Conservation (phyloP, 2,113 vertebrate species). For the Chamaea fasciata region DNA sequence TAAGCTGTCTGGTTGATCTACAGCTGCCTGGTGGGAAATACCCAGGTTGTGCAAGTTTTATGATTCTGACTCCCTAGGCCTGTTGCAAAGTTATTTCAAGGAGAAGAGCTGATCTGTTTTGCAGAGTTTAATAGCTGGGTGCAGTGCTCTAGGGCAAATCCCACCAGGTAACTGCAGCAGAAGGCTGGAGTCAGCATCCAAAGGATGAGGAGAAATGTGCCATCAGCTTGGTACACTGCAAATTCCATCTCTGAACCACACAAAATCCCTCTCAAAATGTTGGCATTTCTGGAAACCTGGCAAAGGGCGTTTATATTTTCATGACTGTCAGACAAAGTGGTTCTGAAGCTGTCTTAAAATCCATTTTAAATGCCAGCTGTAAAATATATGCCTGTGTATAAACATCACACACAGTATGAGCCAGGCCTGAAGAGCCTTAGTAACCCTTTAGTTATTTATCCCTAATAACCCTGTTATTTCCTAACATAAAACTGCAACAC, state of each 20-base stretch:
- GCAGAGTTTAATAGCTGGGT: neutral
- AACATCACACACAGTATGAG: neutral
- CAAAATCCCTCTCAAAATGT: neutral
- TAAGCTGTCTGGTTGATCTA: neutral
- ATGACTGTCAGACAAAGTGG: neutral
- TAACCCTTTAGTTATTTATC: neutral
- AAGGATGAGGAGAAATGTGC: neutral
- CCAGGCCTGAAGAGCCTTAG: neutral
- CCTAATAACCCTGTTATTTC: neutral
- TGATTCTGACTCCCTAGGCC: neutral
- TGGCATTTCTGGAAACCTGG: neutral
- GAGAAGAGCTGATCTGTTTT: neutral
- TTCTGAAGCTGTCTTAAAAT: neutral
- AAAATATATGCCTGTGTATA: neutral
- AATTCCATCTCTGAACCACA: neutral
- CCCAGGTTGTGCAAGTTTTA: neutral
- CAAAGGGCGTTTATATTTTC: fast-evolving
- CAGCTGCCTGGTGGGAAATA: neutral
- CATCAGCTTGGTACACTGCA: neutral
- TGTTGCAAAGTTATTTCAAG: constrained; percentile 7
- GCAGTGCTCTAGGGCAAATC: neutral
- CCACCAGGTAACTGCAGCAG: neutral
- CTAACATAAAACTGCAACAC: neutral
- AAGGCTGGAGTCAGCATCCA: neutral
- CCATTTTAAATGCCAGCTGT: neutral